Evolutionary conservation across 2,888 invertebrate genomes (phyloP).

Genomic region (Macaria liturata): DNA sequence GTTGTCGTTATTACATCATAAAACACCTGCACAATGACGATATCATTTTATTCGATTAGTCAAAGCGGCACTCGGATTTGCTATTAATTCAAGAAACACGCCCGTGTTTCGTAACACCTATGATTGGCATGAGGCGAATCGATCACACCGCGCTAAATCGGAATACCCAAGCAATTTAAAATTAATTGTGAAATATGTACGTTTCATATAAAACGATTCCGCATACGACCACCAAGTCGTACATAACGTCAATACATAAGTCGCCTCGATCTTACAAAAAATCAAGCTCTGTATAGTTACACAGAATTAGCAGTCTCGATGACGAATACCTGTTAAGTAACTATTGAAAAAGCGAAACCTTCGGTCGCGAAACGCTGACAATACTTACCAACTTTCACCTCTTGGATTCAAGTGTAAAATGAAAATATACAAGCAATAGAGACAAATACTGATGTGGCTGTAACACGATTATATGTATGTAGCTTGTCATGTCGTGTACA

Average conservation of each 20-base stretch:
- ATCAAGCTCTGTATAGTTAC: conserved; percentile 18
- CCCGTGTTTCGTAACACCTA: conserved; percentile 16
- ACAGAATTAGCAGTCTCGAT: conserved; percentile 50
- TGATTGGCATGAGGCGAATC: conserved; percentile 26
- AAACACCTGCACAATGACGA: conserved; percentile 10
- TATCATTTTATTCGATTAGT: conserved; percentile 4
- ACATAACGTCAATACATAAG: conserved; percentile 16
- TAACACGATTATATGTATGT: conserved; percentile 6
- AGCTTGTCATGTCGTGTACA: conserved; percentile 19
- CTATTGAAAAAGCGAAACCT: conserved; percentile 78
- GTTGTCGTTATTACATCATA: conserved; percentile 5
- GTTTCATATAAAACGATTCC: conserved; percentile 23
- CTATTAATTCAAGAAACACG: conserved; percentile 15
- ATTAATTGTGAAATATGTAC: conserved; percentile 26
- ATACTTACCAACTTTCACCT: conserved; percentile 72
- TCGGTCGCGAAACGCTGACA: conserved; percentile 66
- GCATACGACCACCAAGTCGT: conserved; percentile 15
- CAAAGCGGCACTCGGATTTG: conserved; percentile 2
- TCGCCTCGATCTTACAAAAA: conserved; percentile 12
- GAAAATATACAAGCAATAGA: conserved; percentile 33
- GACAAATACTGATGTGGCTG: conserved; percentile 20
- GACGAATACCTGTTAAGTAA: conserved; percentile 77
- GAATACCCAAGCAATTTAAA: conserved; percentile 28
- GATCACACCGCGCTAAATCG: conserved; percentile 20
- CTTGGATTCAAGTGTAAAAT: conserved; percentile 57